Evolutionary conservation across 2,888 invertebrate species (phyloP).

Genomic region (Stratiomys singularior): DNA sequence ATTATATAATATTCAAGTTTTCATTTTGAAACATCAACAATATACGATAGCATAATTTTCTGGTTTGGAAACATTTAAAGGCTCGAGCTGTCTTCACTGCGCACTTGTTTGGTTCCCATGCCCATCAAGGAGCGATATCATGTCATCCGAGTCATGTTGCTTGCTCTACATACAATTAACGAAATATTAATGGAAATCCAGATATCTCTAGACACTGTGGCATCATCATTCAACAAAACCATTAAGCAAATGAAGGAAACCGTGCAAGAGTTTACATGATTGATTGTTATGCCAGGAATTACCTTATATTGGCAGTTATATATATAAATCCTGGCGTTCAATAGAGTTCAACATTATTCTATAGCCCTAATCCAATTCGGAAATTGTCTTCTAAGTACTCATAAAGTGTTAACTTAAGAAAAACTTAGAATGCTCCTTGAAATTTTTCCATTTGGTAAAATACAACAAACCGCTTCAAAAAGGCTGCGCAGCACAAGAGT

Average conservation of each 20-base stretch:
- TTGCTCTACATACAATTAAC: background rate
- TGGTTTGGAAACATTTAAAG: background rate
- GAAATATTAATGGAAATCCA: background rate
- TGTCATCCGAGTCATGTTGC: background rate
- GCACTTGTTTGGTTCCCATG: background rate
- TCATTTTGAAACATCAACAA: background rate
- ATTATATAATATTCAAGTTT: background rate
- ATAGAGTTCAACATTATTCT: too few species aligned
- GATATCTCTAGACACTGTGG: background rate
- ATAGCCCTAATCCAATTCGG: too few species aligned
- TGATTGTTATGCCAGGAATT: too few species aligned
- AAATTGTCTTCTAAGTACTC: too few species aligned
- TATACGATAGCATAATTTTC: background rate
- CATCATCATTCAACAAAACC: too few species aligned
- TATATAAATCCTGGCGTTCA: too few species aligned
- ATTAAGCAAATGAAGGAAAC: too few species aligned
- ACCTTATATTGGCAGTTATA: too few species aligned
- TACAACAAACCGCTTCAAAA: background rate
- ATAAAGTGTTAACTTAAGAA: too few species aligned
- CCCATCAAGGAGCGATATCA: background rate
- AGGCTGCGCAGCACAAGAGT: constrained; percentile 31
- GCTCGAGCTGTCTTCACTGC: background rate
- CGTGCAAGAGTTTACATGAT: too few species aligned
- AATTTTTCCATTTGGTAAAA: constrained; percentile 7
- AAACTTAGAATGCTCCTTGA: background rate